Evolutionary conservation across 2,797 vertebrate genomes (phyloP).

Genomic region (Chelon auratus): DNA sequence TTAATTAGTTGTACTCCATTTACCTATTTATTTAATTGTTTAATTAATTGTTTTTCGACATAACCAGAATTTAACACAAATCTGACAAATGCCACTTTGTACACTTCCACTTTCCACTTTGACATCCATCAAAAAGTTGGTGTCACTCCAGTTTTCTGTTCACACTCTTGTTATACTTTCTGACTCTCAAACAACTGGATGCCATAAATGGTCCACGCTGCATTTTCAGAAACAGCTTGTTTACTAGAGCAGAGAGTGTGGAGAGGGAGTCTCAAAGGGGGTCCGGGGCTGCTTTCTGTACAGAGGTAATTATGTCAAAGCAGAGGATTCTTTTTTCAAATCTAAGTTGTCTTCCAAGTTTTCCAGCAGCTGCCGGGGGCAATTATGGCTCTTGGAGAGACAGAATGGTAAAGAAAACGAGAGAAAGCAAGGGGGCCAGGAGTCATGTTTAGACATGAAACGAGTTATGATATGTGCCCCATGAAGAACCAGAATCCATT

Average conservation of each 20-base stretch:
- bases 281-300: constrained; percentile 33
- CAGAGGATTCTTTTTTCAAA: constrained; percentile 20
- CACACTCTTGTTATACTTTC: constrained; percentile 34
- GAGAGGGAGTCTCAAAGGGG: constrained; percentile 36
- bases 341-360: constrained; percentile 36
- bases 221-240: constrained; percentile 38
- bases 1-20: neutral
- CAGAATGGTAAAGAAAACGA: constrained; percentile 20
- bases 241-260: constrained; percentile 37
- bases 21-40: neutral
- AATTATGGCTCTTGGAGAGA: constrained; percentile 49
- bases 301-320: constrained; percentile 63
- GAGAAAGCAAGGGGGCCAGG: constrained; percentile 28
- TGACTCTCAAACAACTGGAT: constrained; percentile 7
- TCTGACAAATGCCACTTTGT: constrained; percentile 4
- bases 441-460: constrained; percentile 61
- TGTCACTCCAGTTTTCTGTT: constrained; percentile 43
- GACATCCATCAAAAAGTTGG: constrained; percentile 46
- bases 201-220: constrained; percentile 30
- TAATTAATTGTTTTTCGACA: neutral
- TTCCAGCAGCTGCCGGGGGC: constrained; percentile 52
- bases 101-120: constrained; percentile 19
- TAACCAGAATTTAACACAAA: neutral
- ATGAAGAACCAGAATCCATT: constrained; percentile 41
- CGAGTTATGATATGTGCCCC: constrained; percentile 26